A percentile compares a stretch with the other conserved stretches of the same genome.
These are phyloP conservation scores for Tolypeutes matacus DNA, from an alignment of 2,797 vertebrate species.

Conservation along the genomic window DNA sequence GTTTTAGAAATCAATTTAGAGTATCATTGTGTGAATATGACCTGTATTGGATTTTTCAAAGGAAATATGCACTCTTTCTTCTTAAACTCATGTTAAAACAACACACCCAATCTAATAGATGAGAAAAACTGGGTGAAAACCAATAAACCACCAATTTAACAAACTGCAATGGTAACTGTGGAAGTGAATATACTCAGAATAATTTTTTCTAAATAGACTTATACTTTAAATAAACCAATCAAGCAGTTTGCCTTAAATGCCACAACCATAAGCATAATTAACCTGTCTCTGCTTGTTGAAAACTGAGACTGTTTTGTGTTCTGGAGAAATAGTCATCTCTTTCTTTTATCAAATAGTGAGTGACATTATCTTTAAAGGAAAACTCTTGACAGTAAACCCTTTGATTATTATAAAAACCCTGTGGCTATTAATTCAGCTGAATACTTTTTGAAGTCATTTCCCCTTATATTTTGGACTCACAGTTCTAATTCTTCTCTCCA, in stretches of 20 bases:
- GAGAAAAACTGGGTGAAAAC: slow-evolving; percentile 41
- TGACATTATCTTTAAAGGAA: neutral
- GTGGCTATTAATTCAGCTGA: neutral
- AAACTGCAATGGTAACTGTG: neutral
- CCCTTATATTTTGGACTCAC: slow-evolving; percentile 36
- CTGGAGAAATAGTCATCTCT: slow-evolving; percentile 4
- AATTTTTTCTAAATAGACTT: slow-evolving; percentile 5
- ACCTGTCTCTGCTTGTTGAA: neutral
- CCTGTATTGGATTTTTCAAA: slow-evolving; percentile 53
- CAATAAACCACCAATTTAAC: slow-evolving; percentile 47
- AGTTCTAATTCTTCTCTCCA: slow-evolving; percentile 22
- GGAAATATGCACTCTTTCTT: slow-evolving; percentile 59
- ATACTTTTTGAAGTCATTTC: slow-evolving; percentile 12
- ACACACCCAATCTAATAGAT: neutral
- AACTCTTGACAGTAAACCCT: neutral
- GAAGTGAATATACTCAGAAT: neutral
- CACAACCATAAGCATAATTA: neutral
- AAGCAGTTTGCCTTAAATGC: slow-evolving; percentile 22
- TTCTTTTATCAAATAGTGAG: neutral
- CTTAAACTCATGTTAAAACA: slow-evolving; percentile 64
- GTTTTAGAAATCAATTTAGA: slow-evolving; percentile 64
- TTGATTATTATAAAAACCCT: slow-evolving; percentile 45
- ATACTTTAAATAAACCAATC: slow-evolving; percentile 6
- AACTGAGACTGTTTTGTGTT: slow-evolving; percentile 4
- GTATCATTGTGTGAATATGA: slow-evolving; percentile 63